These are phyloP conservation scores for Stictocephala bisonia DNA, from an alignment of 2,888 invertebrate species.

Conservation along the genomic window DNA sequence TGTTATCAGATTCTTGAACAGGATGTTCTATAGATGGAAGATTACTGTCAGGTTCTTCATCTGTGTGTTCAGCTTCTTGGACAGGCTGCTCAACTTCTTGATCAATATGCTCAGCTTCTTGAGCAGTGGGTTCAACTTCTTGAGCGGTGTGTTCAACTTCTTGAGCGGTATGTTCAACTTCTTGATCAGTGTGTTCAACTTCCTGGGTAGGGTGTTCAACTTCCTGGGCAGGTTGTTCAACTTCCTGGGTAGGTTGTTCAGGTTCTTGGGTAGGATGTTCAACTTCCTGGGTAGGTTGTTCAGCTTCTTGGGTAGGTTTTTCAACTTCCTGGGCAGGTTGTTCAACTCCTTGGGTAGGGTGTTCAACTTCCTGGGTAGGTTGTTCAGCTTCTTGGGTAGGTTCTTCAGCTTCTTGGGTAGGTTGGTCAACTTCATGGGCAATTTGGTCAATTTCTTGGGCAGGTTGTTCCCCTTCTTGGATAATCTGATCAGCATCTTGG, in stretches of 20 bases:
- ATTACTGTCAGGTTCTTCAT: too few species aligned
- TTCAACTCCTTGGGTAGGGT: slow-evolving; percentile 41
- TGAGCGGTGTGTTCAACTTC: slow-evolving; percentile 16
- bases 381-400: slow-evolving; percentile 7
- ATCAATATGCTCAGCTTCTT: slow-evolving; percentile 28
- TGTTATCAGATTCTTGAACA: not conserved
- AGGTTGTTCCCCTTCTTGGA: slow-evolving; percentile 49
- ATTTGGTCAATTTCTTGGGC: too few species aligned
- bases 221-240: slow-evolving; percentile 50
- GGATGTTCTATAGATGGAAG: too few species aligned
- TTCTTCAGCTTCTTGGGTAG: not conserved
- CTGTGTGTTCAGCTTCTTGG: not conserved
- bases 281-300: slow-evolving; percentile 47
- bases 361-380: slow-evolving; percentile 49
- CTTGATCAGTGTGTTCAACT: not conserved
- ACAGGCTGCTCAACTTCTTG: slow-evolving; percentile 40
- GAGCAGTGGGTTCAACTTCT: slow-evolving; percentile 22
- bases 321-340: slow-evolving; percentile 42
- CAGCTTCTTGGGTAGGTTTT: slow-evolving; percentile 47
- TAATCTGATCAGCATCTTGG: slow-evolving; percentile 36
- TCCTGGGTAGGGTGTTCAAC: not conserved
- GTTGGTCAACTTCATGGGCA: not conserved
- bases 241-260: not conserved
- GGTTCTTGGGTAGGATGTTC: slow-evolving; percentile 48
- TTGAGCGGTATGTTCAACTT: slow-evolving; percentile 1